Percentiles rank a stretch among this genome's conserved stretches.
phyloP scores from a whole-genome alignment of 2,797 vertebrate species.

The Mus spretus region DNA sequence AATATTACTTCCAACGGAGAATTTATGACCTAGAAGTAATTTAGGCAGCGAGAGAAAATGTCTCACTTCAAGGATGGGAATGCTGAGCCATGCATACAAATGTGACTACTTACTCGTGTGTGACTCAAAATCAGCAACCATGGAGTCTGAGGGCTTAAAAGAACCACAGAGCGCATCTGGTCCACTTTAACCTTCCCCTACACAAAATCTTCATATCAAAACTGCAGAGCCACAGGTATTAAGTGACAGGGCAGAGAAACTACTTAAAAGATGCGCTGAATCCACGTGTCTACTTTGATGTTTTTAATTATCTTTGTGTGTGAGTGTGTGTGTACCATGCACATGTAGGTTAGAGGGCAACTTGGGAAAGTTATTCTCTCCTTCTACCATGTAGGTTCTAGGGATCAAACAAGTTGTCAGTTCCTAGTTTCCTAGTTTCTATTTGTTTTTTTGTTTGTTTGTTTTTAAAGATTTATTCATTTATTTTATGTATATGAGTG shows the following conservation, averaged over 20 bases:
- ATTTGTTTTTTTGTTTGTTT: not conserved
- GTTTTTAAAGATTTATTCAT: not conserved
- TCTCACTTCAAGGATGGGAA: slow-evolving; percentile 76
- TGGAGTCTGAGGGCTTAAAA: slow-evolving; percentile 51
- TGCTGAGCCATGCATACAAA: slow-evolving; percentile 73
- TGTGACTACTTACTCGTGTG: slow-evolving; percentile 63
- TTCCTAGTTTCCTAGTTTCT: not conserved
- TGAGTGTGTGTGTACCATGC: not conserved
- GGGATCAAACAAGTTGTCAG: not conserved
- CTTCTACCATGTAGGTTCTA: not conserved
- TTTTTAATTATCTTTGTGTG: not conserved
- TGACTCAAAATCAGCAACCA: slow-evolving; percentile 60
- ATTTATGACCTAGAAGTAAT: slow-evolving; percentile 80
- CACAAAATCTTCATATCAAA: slow-evolving; percentile 13
- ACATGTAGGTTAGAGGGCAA: not conserved
- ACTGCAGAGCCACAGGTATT: not conserved
- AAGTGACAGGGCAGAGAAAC: not conserved
- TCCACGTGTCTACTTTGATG: not conserved
- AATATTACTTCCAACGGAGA: slow-evolving; percentile 70
- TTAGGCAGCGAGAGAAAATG: slow-evolving; percentile 74
- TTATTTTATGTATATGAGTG: not conserved
- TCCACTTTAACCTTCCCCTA: not conserved
- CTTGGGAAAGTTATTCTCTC: not conserved
- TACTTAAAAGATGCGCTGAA: slow-evolving; percentile 10
- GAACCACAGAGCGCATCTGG: slow-evolving; percentile 17